A percentile compares a stretch with the other conserved stretches of the same genome.
Conservation (phyloP, 2,113 vertebrate genomes). For the Capricornis sumatraensis region DNA sequence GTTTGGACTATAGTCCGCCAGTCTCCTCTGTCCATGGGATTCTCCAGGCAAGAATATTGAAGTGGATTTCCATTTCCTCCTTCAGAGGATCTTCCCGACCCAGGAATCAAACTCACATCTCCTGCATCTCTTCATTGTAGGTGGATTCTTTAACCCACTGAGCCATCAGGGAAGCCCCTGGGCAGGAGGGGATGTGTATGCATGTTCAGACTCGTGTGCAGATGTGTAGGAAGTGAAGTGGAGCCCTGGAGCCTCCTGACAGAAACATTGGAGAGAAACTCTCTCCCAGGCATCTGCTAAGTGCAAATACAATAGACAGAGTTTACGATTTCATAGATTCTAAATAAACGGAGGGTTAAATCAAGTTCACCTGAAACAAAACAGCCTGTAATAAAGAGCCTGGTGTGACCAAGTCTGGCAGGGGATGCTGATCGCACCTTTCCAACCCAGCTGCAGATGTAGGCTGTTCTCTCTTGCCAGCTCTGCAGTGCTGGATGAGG, state of each 20-base stretch:
- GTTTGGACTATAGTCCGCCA: not conserved
- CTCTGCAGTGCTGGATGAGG: not conserved
- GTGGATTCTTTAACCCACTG: not conserved
- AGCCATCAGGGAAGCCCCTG: not conserved
- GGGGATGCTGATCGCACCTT: not conserved
- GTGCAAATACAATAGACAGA: not conserved
- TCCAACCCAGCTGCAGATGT: not conserved
- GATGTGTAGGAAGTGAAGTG: not conserved
- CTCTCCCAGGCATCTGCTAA: not conserved
- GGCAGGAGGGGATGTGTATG: not conserved
- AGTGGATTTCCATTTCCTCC: not conserved
- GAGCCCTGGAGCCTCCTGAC: not conserved
- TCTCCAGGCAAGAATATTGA: not conserved
- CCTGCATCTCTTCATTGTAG: not conserved
- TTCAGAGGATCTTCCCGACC: not conserved
- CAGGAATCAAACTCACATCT: not conserved
- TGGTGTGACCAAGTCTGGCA: not conserved
- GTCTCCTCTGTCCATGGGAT: not conserved
- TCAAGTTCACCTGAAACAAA: slow-evolving; percentile 23
- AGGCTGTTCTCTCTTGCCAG: not conserved
- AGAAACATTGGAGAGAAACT: not conserved
- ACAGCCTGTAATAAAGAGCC: not conserved
- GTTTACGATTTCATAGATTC: slow-evolving; percentile 7
- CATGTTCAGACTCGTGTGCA: too few species aligned
- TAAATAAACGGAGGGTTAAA: not conserved